Evolutionary conservation across 2,888 invertebrate genomes (phyloP), one percentile per base, ranked within the genome.

Genomic region (Leptodirus hochenwartii): DNA sequence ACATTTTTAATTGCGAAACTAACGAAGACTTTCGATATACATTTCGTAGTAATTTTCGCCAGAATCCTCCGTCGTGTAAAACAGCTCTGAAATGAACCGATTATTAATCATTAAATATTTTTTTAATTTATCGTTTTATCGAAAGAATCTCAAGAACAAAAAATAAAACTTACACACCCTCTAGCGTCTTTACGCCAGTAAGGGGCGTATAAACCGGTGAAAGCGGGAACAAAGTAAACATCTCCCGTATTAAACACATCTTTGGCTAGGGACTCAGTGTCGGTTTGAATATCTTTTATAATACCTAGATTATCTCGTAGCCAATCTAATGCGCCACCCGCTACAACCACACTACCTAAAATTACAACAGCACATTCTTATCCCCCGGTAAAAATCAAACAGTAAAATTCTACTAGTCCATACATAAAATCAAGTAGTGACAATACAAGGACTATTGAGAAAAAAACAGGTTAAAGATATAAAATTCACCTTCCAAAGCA

Each of bases 211-310:
- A 98, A 59, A 0, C 96, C 98, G 25, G 81, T 85, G 53, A 98
- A 95, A 0, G 95, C 95, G 0, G 96, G 96, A 15, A 98, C 96
- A 54, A 98, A 96, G 55, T 93, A 95, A 9, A 95, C 91, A 44
- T 93, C 96, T 0, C 85, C 85, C 0, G 90, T 87, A 25, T 79
- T 78, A 43, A 77, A 72, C 17, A 95, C 95, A 38, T 53, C 54
- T 39, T 51, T 47, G 2, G 56, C 58, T 23, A 58, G 41, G 3
- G 52, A 59, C 41, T 76, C 75, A 0, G 74, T 70, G 30, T 74
- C 75, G 30, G 72, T 66, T 0, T 64, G 61, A 1, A 79, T 72
- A 40, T 77, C 70, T 17, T 75, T 65, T 37, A 96, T 70, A 3
- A 99, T 62, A 14, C 77, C 74, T 47, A 98, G 61, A 49, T 93